Evolutionary conservation across 1,140 invertebrate genomes (phyloP).

Genomic region (Melipona quadrifasciata): DNA sequence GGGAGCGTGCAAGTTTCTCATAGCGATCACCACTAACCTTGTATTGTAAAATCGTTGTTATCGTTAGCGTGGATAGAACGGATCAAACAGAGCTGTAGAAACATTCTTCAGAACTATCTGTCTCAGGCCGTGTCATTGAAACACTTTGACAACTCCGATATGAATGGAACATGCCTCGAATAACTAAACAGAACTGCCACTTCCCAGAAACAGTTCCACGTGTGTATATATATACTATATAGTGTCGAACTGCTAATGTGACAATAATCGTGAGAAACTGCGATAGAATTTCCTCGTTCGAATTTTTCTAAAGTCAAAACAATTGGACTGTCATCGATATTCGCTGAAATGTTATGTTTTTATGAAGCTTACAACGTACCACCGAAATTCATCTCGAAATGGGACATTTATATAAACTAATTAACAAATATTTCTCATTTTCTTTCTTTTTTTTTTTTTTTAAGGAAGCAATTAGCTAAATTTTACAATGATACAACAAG

Average conservation of each 20-base stretch:
- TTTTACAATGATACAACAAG: too few relatives aligned
- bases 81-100: too few relatives aligned
- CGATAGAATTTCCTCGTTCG: not conserved
- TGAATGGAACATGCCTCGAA: not conserved
- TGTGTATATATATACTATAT: not conserved
- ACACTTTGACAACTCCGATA: not conserved
- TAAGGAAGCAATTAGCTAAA: too few relatives aligned
- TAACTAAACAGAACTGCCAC: not conserved
- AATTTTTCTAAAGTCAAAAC: not conserved
- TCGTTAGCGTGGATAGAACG: not conserved
- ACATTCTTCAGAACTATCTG: not conserved
- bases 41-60: not conserved
- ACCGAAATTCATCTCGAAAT: too few relatives aligned
- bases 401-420: too few relatives aligned
- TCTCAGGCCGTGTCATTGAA: too few relatives aligned
- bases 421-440: too few relatives aligned
- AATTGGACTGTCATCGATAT: too few relatives aligned
- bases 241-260: not conserved
- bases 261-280: not conserved
- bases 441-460: too few relatives aligned
- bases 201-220: not conserved
- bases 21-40: not conserved
- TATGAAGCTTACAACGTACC: too few relatives aligned
- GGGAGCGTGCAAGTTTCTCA: not conserved
- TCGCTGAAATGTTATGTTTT: too few relatives aligned